Conservation (phyloP, 1,140 invertebrate species). For the Drosophila erecta region DNA sequence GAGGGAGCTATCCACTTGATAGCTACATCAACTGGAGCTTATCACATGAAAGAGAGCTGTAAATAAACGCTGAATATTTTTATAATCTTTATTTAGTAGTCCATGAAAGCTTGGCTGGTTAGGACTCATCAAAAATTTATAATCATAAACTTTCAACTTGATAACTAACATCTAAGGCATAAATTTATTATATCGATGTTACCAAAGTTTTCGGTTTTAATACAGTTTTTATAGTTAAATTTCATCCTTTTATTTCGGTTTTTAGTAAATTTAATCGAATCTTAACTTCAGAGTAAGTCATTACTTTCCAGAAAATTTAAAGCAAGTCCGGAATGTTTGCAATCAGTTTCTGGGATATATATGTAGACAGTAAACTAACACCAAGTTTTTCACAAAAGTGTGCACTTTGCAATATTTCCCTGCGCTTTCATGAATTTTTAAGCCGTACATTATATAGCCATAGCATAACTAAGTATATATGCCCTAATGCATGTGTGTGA, state of each 20-base stretch:
- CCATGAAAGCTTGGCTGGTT: background rate
- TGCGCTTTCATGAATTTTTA: slow-evolving; percentile 42
- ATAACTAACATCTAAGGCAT: background rate
- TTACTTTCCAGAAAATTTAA: background rate
- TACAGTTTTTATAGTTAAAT: background rate
- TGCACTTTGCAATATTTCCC: slow-evolving; percentile 40
- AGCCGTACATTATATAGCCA: slow-evolving; percentile 31
- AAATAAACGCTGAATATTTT: slow-evolving; percentile 5
- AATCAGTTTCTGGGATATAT: background rate
- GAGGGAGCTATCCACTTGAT: background rate
- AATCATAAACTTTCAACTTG: background rate
- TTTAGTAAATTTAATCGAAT: too few species aligned
- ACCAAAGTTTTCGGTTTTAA: background rate
- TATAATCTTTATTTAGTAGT: slow-evolving; percentile 5
- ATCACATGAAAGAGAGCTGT: slow-evolving; percentile 8
- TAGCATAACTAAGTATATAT: slow-evolving; percentile 6
- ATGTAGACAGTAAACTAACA: background rate
- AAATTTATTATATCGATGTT: background rate
- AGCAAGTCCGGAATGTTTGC: background rate
- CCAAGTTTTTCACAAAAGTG: slow-evolving; percentile 31
- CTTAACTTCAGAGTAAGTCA: background rate
- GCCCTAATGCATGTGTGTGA: background rate
- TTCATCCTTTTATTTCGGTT: too few species aligned
- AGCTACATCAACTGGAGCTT: slow-evolving; percentile 20
- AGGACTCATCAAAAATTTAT: background rate